These are phyloP conservation scores for Sturnus vulgaris DNA, from an alignment of 2,113 vertebrate genomes.

Conservation along the genomic window DNA sequence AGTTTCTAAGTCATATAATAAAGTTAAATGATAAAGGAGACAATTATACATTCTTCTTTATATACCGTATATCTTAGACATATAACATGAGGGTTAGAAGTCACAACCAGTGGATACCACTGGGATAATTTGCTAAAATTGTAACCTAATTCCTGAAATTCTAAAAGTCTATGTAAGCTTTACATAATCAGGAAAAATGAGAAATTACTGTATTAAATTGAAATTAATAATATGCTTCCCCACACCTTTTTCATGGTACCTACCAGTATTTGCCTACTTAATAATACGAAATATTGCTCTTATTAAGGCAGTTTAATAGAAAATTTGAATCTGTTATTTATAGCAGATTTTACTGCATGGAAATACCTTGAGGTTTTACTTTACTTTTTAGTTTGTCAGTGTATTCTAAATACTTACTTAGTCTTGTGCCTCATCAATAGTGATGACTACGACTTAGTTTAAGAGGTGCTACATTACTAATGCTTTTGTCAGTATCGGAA, in stretches of 20 bases:
- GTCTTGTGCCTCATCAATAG: background rate
- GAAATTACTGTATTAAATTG: background rate
- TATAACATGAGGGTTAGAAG: background rate
- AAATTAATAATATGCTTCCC: background rate
- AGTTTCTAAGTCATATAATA: background rate
- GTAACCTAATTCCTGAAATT: background rate
- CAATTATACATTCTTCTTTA: background rate
- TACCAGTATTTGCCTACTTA: background rate
- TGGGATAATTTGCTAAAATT: background rate
- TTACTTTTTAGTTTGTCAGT: background rate
- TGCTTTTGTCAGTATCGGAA: background rate
- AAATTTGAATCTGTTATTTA: background rate
- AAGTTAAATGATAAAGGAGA: background rate
- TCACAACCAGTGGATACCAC: background rate
- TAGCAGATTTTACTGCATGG: background rate
- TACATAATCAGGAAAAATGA: background rate
- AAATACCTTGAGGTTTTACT: background rate
- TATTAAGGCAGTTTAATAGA: background rate
- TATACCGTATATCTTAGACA: background rate
- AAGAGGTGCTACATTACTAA: background rate
- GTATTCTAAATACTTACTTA: background rate
- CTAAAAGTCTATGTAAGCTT: background rate
- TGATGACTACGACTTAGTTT: background rate
- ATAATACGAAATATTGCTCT: background rate
- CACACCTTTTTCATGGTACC: background rate